phyloP scores from a whole-genome alignment of 2,797 vertebrate genomes.

The Sebastes itinus region DNA sequence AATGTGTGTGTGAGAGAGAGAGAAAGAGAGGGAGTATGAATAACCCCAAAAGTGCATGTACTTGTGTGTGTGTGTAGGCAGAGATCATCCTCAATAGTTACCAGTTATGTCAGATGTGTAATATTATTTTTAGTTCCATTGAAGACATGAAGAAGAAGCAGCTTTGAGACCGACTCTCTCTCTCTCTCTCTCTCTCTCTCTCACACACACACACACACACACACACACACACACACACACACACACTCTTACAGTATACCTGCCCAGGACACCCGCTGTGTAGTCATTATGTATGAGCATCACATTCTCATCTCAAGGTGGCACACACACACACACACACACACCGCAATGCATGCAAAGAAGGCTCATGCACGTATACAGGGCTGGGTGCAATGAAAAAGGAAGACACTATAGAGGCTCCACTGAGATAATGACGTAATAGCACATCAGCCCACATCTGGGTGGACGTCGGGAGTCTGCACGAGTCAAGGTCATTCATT shows the following conservation, averaged over 20 bases:
- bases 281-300: slow-evolving; percentile 6
- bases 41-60: neutral
- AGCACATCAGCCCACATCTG: slow-evolving; percentile 68
- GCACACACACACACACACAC: slow-evolving; percentile 13
- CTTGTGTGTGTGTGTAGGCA: neutral
- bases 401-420: slow-evolving; percentile 24
- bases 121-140: neutral
- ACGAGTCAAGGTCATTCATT: slow-evolving; percentile 79
- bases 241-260: slow-evolving; percentile 11
- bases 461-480: slow-evolving; percentile 36
- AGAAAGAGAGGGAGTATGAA: neutral
- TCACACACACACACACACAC: neutral
- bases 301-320: slow-evolving; percentile 34
- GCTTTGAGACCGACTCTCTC: neutral
- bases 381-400: slow-evolving; percentile 23
- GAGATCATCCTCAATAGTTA: neutral
- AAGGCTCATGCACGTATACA: neutral
- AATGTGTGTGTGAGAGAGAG: neutral
- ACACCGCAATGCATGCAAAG: slow-evolving; percentile 17
- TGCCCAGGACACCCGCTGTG: slow-evolving; percentile 9
- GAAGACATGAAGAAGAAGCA: neutral
- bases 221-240: neutral
- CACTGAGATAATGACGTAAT: slow-evolving; percentile 59
- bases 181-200: neutral
- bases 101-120: neutral